These are phyloP conservation scores for Diarsia brunnea DNA, from an alignment of 2,888 invertebrate genomes.

Conservation along the genomic window DNA sequence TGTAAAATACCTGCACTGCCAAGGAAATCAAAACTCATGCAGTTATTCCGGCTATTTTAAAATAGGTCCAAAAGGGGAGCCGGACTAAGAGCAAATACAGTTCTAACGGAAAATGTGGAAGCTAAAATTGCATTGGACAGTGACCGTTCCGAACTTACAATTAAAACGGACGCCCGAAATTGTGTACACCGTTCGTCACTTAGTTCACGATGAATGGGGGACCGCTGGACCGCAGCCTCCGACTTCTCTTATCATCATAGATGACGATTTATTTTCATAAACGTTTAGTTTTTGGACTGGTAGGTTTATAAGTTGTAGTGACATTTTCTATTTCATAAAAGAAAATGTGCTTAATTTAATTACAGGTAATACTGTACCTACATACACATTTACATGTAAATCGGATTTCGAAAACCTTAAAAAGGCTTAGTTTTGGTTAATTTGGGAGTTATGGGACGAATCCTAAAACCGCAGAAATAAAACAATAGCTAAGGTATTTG, in stretches of 20 bases:
- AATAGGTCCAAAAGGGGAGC: conserved; percentile 53
- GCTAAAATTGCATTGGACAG: conserved; percentile 85
- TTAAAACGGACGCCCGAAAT: conserved; percentile 90
- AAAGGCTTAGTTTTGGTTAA: too few species aligned
- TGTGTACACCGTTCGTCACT: conserved; percentile 90
- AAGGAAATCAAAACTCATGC: conserved; percentile 31
- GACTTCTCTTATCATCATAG: conserved; percentile 37
- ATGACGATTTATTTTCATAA: conserved; percentile 56
- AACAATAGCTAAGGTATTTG: not conserved
- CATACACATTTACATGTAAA: not conserved
- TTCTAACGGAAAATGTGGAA: conserved; percentile 75
- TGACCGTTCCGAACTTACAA: conserved; percentile 86
- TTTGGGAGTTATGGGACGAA: not conserved
- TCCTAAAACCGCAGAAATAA: not conserved
- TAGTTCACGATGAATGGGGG: conserved; percentile 75
- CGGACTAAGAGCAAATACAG: conserved; percentile 63
- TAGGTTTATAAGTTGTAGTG: not conserved
- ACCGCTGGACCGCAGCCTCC: conserved; percentile 10
- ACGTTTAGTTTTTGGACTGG: conserved; percentile 3
- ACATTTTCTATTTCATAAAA: not conserved
- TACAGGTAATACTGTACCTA: not conserved
- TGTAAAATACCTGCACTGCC: not conserved
- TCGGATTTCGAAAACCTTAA: not conserved
- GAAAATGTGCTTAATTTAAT: not conserved
- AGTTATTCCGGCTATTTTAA: conserved; percentile 39